These are phyloP conservation scores for Drosophila yooni DNA, from an alignment of 2,888 invertebrate genomes.

Conservation along the genomic window DNA sequence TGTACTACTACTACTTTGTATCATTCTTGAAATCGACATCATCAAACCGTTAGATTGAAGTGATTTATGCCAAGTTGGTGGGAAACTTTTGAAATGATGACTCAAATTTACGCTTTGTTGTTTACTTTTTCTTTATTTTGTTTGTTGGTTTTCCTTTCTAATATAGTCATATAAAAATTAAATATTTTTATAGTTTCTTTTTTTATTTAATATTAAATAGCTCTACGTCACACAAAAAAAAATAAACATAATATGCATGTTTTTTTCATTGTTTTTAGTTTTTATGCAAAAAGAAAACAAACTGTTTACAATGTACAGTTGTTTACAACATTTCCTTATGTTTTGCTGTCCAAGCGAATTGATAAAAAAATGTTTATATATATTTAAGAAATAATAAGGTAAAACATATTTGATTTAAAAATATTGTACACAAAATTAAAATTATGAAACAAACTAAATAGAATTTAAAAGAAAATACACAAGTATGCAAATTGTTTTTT, in stretches of 20 bases:
- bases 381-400: conserved; percentile 38
- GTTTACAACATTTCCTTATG: conserved; percentile 42
- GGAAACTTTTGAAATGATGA: conserved; percentile 14
- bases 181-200: conserved; percentile 48
- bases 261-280: conserved; percentile 18
- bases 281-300: conserved; percentile 48
- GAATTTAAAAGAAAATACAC: conserved; percentile 33
- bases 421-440: conserved; percentile 56
- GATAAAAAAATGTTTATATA: conserved; percentile 16
- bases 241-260: conserved; percentile 34
- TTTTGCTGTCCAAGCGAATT: conserved; percentile 45
- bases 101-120: conserved; percentile 40
- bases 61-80: background rate
- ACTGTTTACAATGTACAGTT: conserved; percentile 54
- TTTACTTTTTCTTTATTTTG: conserved; percentile 61
- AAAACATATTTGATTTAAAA: conserved; percentile 36
- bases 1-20: background rate
- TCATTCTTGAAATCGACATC: background rate
- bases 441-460: conserved; percentile 64
- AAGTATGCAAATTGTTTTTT: conserved; percentile 31
- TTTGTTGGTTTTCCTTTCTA: conserved; percentile 52
- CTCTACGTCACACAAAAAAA: conserved; percentile 62
- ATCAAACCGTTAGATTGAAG: background rate
- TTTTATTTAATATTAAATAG: conserved; percentile 67
- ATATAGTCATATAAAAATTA: conserved; percentile 50